These are phyloP conservation scores for Atrichornis clamosus DNA, from an alignment of 2,113 vertebrate species.

Conservation along the genomic window DNA sequence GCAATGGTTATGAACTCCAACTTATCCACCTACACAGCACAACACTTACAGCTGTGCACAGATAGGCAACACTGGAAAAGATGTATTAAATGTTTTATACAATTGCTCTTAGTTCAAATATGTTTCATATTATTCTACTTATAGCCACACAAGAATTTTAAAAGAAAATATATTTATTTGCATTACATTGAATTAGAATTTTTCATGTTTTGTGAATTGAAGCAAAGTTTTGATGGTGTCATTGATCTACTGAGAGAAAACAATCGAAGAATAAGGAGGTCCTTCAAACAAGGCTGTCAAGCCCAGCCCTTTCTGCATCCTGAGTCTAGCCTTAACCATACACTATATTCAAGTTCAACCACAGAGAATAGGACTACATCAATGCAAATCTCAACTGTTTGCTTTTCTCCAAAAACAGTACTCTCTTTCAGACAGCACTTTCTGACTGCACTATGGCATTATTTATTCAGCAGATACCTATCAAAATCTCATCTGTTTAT, in stretches of 20 bases:
- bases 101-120: neutral
- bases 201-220: neutral
- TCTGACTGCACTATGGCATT: accelerated
- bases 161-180: neutral
- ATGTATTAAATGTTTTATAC: neutral
- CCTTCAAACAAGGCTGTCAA: neutral
- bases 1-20: neutral
- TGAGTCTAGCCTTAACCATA: neutral
- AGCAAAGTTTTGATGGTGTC: neutral
- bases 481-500: neutral
- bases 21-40: neutral
- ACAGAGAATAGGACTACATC: neutral
- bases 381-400: neutral
- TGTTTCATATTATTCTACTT: neutral
- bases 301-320: neutral
- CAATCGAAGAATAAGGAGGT: neutral
- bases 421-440: neutral
- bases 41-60: neutral
- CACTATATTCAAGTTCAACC: neutral
- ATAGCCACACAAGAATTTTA: neutral
- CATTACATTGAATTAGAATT: neutral
- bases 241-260: neutral
- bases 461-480: neutral
- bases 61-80: neutral
- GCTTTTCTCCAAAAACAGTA: neutral